Conservation (phyloP, 2,888 invertebrate species). For the Sphinx pinastri region DNA sequence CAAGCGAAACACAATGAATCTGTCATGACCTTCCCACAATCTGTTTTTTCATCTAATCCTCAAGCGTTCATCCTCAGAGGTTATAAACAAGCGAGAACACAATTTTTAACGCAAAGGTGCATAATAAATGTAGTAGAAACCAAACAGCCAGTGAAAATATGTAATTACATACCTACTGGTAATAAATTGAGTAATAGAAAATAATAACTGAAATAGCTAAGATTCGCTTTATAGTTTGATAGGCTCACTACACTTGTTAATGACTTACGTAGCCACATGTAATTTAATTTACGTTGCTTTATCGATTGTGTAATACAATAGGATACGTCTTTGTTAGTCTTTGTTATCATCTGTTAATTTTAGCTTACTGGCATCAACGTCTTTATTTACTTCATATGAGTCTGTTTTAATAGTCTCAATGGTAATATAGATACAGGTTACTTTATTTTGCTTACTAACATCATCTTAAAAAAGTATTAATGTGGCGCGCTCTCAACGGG, state of each 20-base stretch:
- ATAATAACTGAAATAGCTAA: background rate
- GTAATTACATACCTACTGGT: background rate
- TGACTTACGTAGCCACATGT: background rate
- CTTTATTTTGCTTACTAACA: too few relatives aligned
- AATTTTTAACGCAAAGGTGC: background rate
- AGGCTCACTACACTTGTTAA: background rate
- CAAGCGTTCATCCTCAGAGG: too few relatives aligned
- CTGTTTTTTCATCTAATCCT: background rate
- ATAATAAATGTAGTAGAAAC: background rate
- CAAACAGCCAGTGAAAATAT: background rate
- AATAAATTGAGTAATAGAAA: background rate
- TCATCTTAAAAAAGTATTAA: too few relatives aligned
- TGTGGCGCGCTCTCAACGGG: too few relatives aligned
- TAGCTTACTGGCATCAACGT: background rate
- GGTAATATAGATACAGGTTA: too few relatives aligned
- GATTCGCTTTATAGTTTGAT: conserved; percentile 2
- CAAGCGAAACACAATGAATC: conserved; percentile 6
- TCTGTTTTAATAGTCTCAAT: too few relatives aligned
- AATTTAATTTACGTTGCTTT: background rate
- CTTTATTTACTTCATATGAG: too few relatives aligned
- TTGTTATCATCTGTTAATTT: background rate
- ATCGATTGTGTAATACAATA: background rate
- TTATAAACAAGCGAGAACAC: background rate
- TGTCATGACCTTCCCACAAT: conserved; percentile 6
- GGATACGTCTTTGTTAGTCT: background rate